Base-by-base conservation (phyloP, 2,113 vertebrate species). In the Gavialis gangeticus region DNA sequence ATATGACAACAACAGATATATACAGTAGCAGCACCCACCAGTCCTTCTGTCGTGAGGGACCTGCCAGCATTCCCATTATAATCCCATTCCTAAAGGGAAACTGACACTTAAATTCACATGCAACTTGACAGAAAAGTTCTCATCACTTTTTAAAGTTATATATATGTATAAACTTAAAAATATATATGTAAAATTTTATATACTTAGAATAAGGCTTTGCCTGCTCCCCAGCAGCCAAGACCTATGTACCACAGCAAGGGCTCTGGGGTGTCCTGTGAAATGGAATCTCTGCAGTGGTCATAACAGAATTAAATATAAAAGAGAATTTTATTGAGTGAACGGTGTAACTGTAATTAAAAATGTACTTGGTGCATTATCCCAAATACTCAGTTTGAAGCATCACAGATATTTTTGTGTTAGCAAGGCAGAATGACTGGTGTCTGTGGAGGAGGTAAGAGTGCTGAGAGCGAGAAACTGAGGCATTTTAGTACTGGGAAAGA, bases 11-110 rank as follows among this genome's bases (percentile, higher is more conserved):
- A 96, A 97, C 94, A 96, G 96, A 97, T 96, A 96, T 83, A 94
- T 92, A 97, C 94, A 95, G 95, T 96, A 96, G 92, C 94, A 91
- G 91, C 91, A 97, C 96, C 97, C 96, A 98, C 97, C 97, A 97
- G 6, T 92, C 95, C 96, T 97, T 97, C 97, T 87, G 89, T 89
- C 93, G 25, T 64, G 79, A 95, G 85, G 76, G 95, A 88, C 83
- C 91, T 97, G 97, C 95, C 96, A 98, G 95, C 86, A 95, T 97
- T 97, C 93, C 95, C 87, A 92, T 90, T 94, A 95, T 88, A 96
- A 95, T 95, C 94, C 94, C 93, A 90, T 90, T 97, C 93, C 92
- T 95, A 79, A 97, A 95, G 88, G 90, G 81, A 96, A 97, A 93
- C 96, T 82, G 95, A 92, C 94, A 82, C 81, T 92, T 94, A 78